Base-by-base conservation (phyloP, 2,797 vertebrate genomes). In the Eremophila alpestris region DNA sequence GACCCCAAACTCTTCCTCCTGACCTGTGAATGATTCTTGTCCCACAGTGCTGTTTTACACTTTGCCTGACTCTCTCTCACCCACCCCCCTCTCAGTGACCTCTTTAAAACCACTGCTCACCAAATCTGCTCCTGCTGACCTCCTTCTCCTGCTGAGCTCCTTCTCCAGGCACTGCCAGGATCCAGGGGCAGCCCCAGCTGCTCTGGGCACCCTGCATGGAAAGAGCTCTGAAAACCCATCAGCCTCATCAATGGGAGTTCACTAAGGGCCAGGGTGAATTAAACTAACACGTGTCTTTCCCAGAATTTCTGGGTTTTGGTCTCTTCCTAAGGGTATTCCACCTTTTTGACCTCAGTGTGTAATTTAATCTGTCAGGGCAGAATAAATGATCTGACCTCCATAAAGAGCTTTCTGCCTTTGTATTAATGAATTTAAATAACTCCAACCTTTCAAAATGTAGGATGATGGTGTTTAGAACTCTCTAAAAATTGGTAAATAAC, bases 201-300 rank as follows among this genome's bases (percentile, higher is more conserved):
- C 65, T 51, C 45, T 80, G 64, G 52, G 30, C 77, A 40, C 6
- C 38, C 24, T n/a, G 10, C 17, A 5, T 16, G 43, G 34, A 30
- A 78, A 29, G 41, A 56, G 15, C 43, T 56, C 46, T 38, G 48
- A 40, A 56, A 60, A 51, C 5, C 26, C 54, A 32, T 29, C 24
- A n/a, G 2, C 36, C n/a, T 59, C 23, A 49, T 63, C 36, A 45
- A n/a, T 26, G 30, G 64, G 20, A 62, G 45, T 43, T 70, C 60
- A 29, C 46, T 10, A 2, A 30, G 14, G 36, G 30, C 26, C 43
- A 30, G 41, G 32, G 40, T 38, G 40, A 74, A 16, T 65, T 24
- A 65, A 69, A 77, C 19, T 11, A 45, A 32, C 0, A 0, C 9
- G 11, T 2, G 2, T 16, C 34, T 60, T 41, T 40, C 75, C 4